Evolutionary conservation across 2,888 invertebrate species (phyloP), one percentile per base, ranked within the genome.

Genomic region (Dyspetes luteomarginatus): DNA sequence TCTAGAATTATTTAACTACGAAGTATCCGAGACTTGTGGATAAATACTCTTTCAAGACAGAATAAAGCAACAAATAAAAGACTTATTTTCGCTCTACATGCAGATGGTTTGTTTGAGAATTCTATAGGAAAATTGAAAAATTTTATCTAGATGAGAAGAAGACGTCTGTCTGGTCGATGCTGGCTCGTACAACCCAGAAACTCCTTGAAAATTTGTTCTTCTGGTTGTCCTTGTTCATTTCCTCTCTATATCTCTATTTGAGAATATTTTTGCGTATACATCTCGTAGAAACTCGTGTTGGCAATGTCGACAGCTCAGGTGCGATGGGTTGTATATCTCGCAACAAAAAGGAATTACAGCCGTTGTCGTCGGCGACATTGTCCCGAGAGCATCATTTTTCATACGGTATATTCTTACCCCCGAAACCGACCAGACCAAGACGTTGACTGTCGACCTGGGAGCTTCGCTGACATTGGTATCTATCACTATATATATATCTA

Each of bases 341-440:
- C 67, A 55, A 15, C 28, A 43, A 55, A 68, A 78, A 78, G 60
- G 41, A 78, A 78, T 73, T 73, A 78, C 78, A 73, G 17, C 43
- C 60, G 36, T 78, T 64, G 67, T 41, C 62, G 67, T 41, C 62
- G 72, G 36, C 52, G 73, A 52, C 72, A 52, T 26, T 50, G 48
- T 68, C 68, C 62, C 73, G 65, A 30, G 68, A 60, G 78, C 62
- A 73, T 73, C 67, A 78, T 78, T 78, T 73, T 73, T 78, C 78
- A 78, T 50, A 28, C 43, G 26, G n/a, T 36, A 30, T 67, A 58
- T 74, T 73, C 55, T 30, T 19, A 50, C 65, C 45, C 26, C 12
- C 19, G 5, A 60, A 65, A n/a, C n/a, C 52, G 50, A 60, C 48
- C 36, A 50, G 22, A 56, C 17, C 56, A 58, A 56, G 50, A 36